These are phyloP conservation scores for Zosterops japonicus DNA, from an alignment of 2,113 vertebrate genomes.

Conservation along the genomic window DNA sequence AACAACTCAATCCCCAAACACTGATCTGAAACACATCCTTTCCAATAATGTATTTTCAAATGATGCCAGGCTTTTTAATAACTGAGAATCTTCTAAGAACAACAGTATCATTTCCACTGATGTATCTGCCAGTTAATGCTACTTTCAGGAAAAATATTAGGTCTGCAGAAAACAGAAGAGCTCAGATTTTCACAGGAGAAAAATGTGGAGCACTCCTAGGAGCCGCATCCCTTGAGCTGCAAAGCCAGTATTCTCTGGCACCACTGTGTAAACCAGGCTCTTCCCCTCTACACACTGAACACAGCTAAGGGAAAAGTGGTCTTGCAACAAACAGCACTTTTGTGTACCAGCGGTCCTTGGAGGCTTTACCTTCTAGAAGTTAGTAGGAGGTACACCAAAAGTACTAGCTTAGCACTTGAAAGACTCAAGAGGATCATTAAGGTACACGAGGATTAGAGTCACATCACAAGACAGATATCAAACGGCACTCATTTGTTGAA, in stretches of 20 bases:
- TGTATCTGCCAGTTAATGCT: not conserved
- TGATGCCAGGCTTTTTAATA: not conserved
- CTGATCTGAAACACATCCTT: not conserved
- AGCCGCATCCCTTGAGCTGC: not conserved
- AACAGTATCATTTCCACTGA: not conserved
- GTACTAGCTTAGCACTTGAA: not conserved
- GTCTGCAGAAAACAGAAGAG: not conserved
- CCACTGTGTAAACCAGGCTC: rapidly evolving
- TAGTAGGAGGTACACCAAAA: not conserved
- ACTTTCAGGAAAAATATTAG: not conserved
- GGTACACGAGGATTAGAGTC: not conserved
- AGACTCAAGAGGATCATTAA: not conserved
- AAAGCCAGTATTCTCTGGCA: not conserved
- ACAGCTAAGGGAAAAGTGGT: not conserved
- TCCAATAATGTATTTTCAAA: not conserved
- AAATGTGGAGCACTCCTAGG: not conserved
- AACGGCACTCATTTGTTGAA: not conserved
- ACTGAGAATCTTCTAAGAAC: not conserved
- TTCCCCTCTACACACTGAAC: not conserved
- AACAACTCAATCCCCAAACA: not conserved
- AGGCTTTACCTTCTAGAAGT: not conserved
- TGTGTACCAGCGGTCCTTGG: not conserved
- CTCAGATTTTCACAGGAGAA: not conserved
- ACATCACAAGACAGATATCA: not conserved
- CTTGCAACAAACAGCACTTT: not conserved